A percentile compares a stretch with the other conserved stretches of the same genome.
Conservation (phyloP, 2,888 invertebrate species). For the Tipula unca region DNA sequence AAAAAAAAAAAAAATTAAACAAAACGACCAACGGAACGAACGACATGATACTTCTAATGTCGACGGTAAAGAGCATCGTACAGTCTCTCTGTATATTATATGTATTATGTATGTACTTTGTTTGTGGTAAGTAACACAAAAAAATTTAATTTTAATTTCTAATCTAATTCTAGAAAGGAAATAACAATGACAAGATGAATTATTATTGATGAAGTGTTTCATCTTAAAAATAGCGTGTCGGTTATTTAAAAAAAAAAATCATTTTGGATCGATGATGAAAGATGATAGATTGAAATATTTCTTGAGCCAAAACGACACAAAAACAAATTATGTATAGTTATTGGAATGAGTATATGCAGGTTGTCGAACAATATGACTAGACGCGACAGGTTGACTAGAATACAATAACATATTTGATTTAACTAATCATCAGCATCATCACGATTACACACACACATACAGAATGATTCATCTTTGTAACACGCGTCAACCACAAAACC, state of each 20-base stretch:
- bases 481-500: neutral
- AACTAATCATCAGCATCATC: neutral
- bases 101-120: neutral
- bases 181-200: constrained; percentile 8
- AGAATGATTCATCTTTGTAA: neutral
- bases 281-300: neutral
- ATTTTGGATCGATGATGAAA: neutral
- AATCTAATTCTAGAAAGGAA: constrained; percentile 14
- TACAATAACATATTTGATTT: neutral
- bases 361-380: neutral
- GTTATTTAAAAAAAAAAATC: neutral
- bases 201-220: constrained; percentile 14
- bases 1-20: neutral
- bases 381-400: neutral
- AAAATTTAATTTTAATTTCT: neutral
- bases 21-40: constrained; percentile 14
- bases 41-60: constrained; percentile 14
- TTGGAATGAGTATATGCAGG: neutral
- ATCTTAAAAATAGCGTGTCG: neutral
- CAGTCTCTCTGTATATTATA: neutral
- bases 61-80: neutral
- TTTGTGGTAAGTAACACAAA: neutral
- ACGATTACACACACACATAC: neutral
- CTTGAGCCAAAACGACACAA: neutral
- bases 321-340: neutral